Conservation (phyloP, 2,888 invertebrate genomes). For the Caenorhabditis becei region DNA sequence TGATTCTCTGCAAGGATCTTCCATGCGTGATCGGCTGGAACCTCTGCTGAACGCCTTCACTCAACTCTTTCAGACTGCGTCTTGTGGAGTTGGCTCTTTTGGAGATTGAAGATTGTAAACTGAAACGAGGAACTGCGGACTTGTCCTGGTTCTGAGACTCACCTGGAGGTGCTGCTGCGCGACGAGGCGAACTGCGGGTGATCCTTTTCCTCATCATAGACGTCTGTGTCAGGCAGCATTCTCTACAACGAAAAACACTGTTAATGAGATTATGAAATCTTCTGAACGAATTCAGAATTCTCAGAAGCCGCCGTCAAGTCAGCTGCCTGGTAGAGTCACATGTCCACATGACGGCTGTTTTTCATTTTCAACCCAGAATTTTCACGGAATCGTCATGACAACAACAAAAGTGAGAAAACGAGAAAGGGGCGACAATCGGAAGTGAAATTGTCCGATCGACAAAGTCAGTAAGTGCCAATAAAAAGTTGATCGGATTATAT, state of each 20-base stretch:
- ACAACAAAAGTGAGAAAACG: conserved; percentile 13
- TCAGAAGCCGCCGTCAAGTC: conserved; percentile 8
- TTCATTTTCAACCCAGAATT: neutral
- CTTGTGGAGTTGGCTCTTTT: conserved; percentile 61
- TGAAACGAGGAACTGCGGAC: conserved; percentile 28
- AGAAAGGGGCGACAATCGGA: too few species aligned
- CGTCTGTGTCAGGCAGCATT: conserved; percentile 64
- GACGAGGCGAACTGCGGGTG: conserved; percentile 47
- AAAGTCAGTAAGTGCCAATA: conserved; percentile 35
- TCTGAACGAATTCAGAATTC: neutral
- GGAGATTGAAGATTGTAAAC: conserved; percentile 63
- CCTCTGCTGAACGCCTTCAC: conserved; percentile 58
- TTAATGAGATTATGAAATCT: neutral
- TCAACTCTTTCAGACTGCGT: conserved; percentile 58
- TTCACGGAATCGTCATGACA: neutral
- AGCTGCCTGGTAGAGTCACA: neutral
- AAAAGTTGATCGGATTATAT: conserved; percentile 57
- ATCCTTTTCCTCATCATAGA: conserved; percentile 57
- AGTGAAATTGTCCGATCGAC: neutral
- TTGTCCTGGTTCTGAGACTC: neutral
- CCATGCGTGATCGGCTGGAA: conserved; percentile 55
- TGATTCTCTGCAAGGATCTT: conserved; percentile 50
- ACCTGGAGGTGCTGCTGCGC: conserved; percentile 54
- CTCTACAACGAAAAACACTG: conserved; percentile 50
- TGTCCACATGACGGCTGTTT: neutral